phyloP scores from a whole-genome alignment of 2,888 invertebrate species.

The Helicoverpa assulta region DNA sequence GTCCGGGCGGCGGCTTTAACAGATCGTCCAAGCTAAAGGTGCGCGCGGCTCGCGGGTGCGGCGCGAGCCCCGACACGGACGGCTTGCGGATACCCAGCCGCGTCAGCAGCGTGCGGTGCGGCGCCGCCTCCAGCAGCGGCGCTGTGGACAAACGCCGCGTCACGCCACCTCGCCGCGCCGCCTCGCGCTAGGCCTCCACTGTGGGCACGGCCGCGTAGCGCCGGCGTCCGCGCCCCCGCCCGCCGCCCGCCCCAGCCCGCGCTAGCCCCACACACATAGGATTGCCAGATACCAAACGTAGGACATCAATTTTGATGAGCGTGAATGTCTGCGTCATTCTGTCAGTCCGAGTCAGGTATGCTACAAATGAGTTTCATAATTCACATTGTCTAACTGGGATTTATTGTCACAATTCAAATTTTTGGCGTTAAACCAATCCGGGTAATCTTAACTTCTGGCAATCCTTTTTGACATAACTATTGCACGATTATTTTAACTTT shows the following conservation, averaged over 20 bases:
- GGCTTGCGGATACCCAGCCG: slow-evolving; percentile 97
- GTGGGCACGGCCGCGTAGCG: slow-evolving; percentile 56
- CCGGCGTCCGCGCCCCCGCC: slow-evolving; percentile 62
- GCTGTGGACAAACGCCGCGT: slow-evolving; percentile 89
- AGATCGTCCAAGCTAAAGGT: slow-evolving; percentile 97
- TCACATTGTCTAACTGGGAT: slow-evolving; percentile 64
- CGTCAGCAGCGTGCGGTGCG: slow-evolving; percentile 93
- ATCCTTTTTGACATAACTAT: slow-evolving; percentile 68
- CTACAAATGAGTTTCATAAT: slow-evolving; percentile 27
- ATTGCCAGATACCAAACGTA: slow-evolving; percentile 73
- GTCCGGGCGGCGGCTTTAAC: slow-evolving; percentile 95
- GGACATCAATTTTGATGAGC: slow-evolving; percentile 49
- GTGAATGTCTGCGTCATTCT: slow-evolving; percentile 43
- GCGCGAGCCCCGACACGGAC: slow-evolving; percentile 95
- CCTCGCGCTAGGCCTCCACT: slow-evolving; percentile 56
- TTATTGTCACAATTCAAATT: slow-evolving; percentile 9
- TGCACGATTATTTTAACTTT: slow-evolving; percentile 77
- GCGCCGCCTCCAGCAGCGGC: slow-evolving; percentile 83
- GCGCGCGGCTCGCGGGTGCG: slow-evolving; percentile 93
- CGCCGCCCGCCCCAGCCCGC: slow-evolving; percentile 60
- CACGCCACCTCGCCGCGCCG: slow-evolving; percentile 57
- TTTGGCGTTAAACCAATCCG: slow-evolving; percentile 51
- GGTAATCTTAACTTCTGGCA: slow-evolving; percentile 71
- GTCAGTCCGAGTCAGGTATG: slow-evolving; percentile 40
- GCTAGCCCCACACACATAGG: slow-evolving; percentile 78